Percentiles rank a stretch among this genome's conserved stretches.
Evolutionary conservation across 2,888 invertebrate species (phyloP).

Genomic region (Sialis lutaria): DNA sequence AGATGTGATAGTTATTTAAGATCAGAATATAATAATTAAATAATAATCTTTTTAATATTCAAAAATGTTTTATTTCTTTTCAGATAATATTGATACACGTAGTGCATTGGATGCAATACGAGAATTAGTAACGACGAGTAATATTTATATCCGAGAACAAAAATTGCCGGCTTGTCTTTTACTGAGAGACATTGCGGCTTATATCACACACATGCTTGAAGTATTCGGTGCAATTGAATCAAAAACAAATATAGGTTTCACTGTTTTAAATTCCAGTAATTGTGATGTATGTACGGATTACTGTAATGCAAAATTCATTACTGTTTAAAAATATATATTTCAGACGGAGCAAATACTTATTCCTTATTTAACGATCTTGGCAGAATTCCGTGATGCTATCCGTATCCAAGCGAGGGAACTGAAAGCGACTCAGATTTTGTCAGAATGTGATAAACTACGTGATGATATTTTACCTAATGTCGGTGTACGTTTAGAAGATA

Average conservation of each 20-base stretch:
- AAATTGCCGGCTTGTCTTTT: conserved; percentile 39
- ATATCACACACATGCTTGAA: conserved; percentile 64
- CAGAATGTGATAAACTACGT: conserved; percentile 74
- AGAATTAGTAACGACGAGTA: conserved; percentile 70
- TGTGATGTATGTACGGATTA: conserved; percentile 6
- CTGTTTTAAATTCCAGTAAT: conserved; percentile 22
- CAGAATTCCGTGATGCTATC: conserved; percentile 69
- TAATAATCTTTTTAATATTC: neutral
- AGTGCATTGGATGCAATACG: conserved; percentile 67
- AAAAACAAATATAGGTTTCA: conserved; percentile 55
- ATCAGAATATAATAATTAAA: too few relatives aligned
- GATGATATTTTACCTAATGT: conserved; percentile 77
- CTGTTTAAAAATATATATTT: conserved; percentile 5
- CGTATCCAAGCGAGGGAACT: conserved; percentile 45
- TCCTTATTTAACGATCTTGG: conserved; percentile 75
- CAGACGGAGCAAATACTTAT: conserved; percentile 63
- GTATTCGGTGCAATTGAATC: conserved; percentile 60
- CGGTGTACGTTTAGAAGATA: conserved; percentile 89
- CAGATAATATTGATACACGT: conserved; percentile 89
- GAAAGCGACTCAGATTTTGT: conserved; percentile 51
- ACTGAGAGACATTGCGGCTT: conserved; percentile 60
- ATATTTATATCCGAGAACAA: conserved; percentile 63
- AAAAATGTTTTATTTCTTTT: conserved; percentile 10
- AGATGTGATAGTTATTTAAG: too few relatives aligned
- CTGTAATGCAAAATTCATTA: neutral